A percentile compares a stretch with the other conserved stretches of the same genome.
Conservation (phyloP, 2,888 invertebrate genomes). For the Ectemnius cavifrons region DNA sequence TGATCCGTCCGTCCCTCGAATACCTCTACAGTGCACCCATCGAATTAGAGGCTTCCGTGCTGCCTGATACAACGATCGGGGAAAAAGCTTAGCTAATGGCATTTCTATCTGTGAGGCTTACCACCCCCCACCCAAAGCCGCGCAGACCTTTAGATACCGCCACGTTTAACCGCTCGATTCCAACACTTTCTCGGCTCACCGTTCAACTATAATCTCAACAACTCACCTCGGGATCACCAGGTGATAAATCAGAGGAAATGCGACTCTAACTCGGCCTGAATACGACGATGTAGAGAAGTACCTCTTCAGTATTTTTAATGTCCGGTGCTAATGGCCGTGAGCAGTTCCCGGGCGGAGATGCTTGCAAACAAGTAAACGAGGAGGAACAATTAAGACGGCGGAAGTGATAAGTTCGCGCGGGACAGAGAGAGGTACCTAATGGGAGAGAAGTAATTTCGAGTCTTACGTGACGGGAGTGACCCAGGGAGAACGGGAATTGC, state of each 20-base stretch:
- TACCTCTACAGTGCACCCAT: constrained; percentile 24
- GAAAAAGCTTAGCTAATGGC: constrained; percentile 52
- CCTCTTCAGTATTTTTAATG: not conserved
- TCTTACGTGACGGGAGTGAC: constrained; percentile 9
- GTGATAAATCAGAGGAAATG: not conserved
- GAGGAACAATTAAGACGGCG: constrained; percentile 50
- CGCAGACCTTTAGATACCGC: not conserved
- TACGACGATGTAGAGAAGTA: not conserved
- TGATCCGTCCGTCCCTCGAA: constrained; percentile 42
- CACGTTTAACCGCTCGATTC: not conserved
- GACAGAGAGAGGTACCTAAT: constrained; percentile 48
- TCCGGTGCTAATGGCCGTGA: not conserved
- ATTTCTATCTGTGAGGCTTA: constrained; percentile 42
- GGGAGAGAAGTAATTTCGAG: constrained; percentile 48
- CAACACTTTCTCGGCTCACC: not conserved
- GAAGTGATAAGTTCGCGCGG: constrained; percentile 40
- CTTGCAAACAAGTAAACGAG: constrained; percentile 17
- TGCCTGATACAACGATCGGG: constrained; percentile 49
- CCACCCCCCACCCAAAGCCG: not conserved
- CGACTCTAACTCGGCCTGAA: constrained; percentile 3
- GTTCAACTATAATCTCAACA: constrained; percentile 7
- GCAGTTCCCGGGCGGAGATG: not conserved
- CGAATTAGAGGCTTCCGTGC: constrained; percentile 58
- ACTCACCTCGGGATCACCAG: not conserved
- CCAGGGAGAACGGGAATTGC: not conserved